These are phyloP conservation scores for Pyrochroa serraticornis DNA, from an alignment of 2,888 invertebrate species.

Conservation along the genomic window DNA sequence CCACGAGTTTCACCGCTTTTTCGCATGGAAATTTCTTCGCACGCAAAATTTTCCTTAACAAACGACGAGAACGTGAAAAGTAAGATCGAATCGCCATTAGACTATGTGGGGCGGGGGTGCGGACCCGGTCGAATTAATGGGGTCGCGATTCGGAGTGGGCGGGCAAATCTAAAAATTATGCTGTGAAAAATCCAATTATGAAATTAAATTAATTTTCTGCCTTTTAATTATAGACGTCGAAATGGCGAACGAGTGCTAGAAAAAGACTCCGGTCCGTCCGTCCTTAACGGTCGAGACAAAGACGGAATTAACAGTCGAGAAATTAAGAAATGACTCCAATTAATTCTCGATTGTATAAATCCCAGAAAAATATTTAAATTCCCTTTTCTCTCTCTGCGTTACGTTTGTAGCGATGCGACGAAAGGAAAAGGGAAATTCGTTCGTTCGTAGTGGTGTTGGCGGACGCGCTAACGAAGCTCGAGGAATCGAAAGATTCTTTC, in stretches of 20 bases:
- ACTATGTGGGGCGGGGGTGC: no score
- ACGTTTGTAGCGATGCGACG: not conserved
- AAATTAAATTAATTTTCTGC: conserved; percentile 59
- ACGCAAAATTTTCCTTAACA: no score
- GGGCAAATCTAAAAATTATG: conserved; percentile 5
- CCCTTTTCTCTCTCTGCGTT: not conserved
- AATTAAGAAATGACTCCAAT: conserved; percentile 59
- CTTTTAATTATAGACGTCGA: conserved; percentile 57
- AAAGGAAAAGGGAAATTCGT: not conserved
- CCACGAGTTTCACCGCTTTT: no score
- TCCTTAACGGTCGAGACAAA: conserved; percentile 10
- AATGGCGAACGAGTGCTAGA: conserved; percentile 54
- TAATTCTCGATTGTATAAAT: conserved; percentile 58
- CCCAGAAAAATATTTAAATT: conserved; percentile 52
- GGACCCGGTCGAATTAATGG: no score
- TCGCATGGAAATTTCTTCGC: no score
- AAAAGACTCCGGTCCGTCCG: conserved; percentile 40
- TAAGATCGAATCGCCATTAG: no score
- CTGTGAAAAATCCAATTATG: conserved; percentile 57
- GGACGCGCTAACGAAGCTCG: not conserved
- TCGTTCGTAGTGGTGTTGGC: not conserved
- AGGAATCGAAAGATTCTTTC: not conserved
- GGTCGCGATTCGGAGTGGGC: no score
- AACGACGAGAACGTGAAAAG: no score
- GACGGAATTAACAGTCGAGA: conserved; percentile 33